Percentiles rank a stretch among this genome's conserved stretches.
These are phyloP conservation scores for human (Homo sapiens) DNA, from an alignment of 2,113 vertebrate genomes.

Conservation along the genomic window DNA sequence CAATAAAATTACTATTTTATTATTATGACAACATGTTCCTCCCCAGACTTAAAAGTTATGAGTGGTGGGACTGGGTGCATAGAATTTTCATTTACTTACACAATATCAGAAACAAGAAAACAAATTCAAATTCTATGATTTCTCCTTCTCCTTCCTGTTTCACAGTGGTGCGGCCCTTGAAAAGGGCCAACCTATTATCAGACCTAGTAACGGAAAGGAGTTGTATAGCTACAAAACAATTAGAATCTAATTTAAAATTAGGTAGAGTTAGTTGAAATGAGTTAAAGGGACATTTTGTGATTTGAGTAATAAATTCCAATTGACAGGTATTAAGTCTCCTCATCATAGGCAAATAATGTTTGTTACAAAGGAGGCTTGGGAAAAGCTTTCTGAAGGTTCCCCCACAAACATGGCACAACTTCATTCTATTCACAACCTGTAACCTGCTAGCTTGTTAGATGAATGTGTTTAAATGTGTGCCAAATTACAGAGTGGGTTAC, in stretches of 20 bases:
- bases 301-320: constrained; percentile 8
- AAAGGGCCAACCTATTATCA: not conserved
- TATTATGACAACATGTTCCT: not conserved
- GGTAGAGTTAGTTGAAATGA: not conserved
- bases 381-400: not conserved
- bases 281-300: not conserved
- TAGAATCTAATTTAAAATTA: not conserved
- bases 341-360: not conserved
- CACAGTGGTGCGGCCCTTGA: not conserved
- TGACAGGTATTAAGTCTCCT: not conserved
- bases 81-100: not conserved
- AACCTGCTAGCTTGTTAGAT: not conserved
- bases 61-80: not conserved
- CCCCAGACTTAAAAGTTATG: not conserved
- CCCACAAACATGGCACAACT: not conserved
- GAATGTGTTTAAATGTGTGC: not conserved
- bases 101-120: not conserved
- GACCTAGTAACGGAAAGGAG: not conserved
- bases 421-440: not conserved
- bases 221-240: not conserved
- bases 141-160: not conserved
- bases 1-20: not conserved
- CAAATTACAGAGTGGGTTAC: not conserved
- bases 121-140: not conserved
- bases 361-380: not conserved